These are phyloP conservation scores for Hoplodrina blanda DNA, from an alignment of 2,888 invertebrate species.

Conservation along the genomic window DNA sequence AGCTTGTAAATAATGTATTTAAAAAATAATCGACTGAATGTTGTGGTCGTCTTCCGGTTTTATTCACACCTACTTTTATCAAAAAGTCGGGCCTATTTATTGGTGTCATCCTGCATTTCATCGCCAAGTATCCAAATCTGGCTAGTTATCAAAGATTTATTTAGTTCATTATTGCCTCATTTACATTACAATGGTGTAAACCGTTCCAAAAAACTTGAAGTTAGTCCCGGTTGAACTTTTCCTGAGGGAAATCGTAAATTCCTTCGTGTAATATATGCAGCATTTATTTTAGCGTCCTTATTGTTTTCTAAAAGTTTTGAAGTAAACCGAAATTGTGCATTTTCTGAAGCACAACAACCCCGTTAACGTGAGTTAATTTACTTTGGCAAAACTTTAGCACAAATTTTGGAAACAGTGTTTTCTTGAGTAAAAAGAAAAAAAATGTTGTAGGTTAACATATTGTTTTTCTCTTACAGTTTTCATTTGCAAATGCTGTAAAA, in stretches of 20 bases:
- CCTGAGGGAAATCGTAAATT: constrained; percentile 36
- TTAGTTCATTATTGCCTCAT: constrained; percentile 50
- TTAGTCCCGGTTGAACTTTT: constrained; percentile 34
- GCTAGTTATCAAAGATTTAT: constrained; percentile 47
- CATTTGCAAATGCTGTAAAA: background rate
- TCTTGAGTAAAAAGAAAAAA: background rate
- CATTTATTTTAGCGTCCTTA: constrained; percentile 39
- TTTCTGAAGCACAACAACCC: constrained; percentile 29
- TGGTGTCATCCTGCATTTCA: constrained; percentile 25
- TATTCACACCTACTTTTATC: constrained; percentile 6
- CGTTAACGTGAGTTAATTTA: constrained; percentile 40
- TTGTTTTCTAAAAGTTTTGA: constrained; percentile 42
- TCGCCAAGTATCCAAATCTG: constrained; percentile 23
- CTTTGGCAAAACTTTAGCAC: constrained; percentile 22
- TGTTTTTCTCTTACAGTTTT: background rate
- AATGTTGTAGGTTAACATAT: too few species aligned
- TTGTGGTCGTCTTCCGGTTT: constrained; percentile 22
- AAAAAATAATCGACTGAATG: constrained; percentile 36
- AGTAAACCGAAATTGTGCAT: constrained; percentile 28
- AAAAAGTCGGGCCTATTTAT: constrained; percentile 36
- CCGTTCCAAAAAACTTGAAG: constrained; percentile 40
- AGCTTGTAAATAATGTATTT: too few species aligned
- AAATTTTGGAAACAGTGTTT: constrained; percentile 22
- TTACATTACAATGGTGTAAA: constrained; percentile 49
- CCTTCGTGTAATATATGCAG: constrained; percentile 39